phyloP scores from a whole-genome alignment of 2,888 invertebrate genomes.

The Sarcophaga carnaria region DNA sequence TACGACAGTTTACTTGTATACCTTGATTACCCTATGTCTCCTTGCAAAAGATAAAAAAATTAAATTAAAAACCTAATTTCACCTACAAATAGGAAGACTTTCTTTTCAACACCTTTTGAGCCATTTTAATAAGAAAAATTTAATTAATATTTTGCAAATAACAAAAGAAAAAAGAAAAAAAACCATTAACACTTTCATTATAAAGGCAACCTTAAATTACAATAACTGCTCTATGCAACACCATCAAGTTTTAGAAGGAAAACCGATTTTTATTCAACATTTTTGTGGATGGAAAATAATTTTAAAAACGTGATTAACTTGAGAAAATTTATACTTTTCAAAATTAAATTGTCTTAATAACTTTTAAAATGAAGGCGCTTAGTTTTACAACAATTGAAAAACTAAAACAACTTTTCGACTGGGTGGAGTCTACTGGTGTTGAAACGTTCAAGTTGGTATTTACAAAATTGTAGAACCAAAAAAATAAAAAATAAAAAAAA shows the following conservation, averaged over 20 bases:
- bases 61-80: background rate
- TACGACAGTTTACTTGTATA: no score
- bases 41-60: background rate
- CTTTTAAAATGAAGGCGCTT: slow-evolving; percentile 30
- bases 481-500: no score
- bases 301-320: slow-evolving; percentile 57
- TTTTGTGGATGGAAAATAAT: slow-evolving; percentile 30
- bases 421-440: slow-evolving; percentile 54
- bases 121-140: slow-evolving; percentile 7
- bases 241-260: slow-evolving; percentile 18
- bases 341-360: slow-evolving; percentile 45
- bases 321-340: slow-evolving; percentile 32
- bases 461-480: background rate
- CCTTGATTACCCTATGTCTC: background rate
- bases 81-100: slow-evolving; percentile 1
- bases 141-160: slow-evolving; percentile 24
- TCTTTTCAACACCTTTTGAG: slow-evolving; percentile 1
- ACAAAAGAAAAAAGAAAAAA: slow-evolving; percentile 18
- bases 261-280: background rate
- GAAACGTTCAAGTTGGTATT: background rate
- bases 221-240: slow-evolving; percentile 6
- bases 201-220: slow-evolving; percentile 34
- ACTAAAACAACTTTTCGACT: slow-evolving; percentile 16
- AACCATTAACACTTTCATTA: slow-evolving; percentile 68
- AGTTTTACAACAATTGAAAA: background rate